A percentile compares a stretch with the other conserved stretches of the same genome.
phyloP scores from a whole-genome alignment of 1,140 invertebrate genomes.

The Trissolcus basalis region DNA sequence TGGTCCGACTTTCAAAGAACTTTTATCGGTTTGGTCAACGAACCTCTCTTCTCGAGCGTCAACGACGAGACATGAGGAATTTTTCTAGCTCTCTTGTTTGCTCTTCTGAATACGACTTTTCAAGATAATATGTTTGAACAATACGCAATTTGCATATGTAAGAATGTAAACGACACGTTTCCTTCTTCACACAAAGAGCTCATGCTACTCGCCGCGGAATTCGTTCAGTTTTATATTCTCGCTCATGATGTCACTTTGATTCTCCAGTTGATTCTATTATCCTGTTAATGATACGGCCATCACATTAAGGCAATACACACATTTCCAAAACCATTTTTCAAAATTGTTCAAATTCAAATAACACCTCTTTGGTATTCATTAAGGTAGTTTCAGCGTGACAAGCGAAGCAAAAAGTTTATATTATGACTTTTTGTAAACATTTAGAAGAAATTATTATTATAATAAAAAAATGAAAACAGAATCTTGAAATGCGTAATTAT shows the following conservation, averaged over 20 bases:
- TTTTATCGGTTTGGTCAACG: slow-evolving; percentile 25
- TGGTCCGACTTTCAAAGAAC: slow-evolving; percentile 20
- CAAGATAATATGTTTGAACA: slow-evolving; percentile 43
- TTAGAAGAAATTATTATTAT: no score
- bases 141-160: slow-evolving; percentile 45
- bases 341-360: no score
- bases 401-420: no score
- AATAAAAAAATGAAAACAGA: no score
- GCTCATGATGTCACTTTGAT: background rate
- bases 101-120: slow-evolving; percentile 28
- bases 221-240: slow-evolving; percentile 6
- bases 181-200: slow-evolving; percentile 20
- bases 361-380: no score
- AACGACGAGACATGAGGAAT: slow-evolving; percentile 27
- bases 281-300: background rate
- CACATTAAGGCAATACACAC: no score
- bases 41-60: slow-evolving; percentile 7
- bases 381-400: no score
- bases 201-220: slow-evolving; percentile 7
- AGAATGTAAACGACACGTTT: slow-evolving; percentile 27
- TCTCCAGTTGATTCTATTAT: slow-evolving; percentile 1
- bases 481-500: no score
- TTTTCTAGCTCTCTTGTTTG: slow-evolving; percentile 28
- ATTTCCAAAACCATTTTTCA: no score
- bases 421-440: no score